These are phyloP conservation scores for Heterodera filipjevi DNA, from an alignment of 2,888 invertebrate species.

Conservation along the genomic window DNA sequence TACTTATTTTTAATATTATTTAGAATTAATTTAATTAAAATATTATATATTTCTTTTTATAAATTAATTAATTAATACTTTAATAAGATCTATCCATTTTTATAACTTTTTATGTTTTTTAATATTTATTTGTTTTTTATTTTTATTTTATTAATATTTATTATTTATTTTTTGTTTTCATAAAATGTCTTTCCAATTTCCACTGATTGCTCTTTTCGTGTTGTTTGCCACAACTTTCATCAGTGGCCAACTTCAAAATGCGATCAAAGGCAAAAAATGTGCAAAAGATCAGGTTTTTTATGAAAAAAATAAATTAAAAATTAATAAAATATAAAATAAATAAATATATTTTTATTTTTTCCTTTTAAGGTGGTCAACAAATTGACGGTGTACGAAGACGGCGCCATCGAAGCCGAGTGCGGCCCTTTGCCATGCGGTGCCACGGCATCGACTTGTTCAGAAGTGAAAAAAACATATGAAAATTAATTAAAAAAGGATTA, in stretches of 20 bases:
- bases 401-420: conserved; percentile 63
- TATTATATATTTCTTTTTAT: background rate
- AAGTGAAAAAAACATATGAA: no score
- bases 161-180: background rate
- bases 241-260: conserved; percentile 4
- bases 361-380: conserved; percentile 56
- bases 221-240: background rate
- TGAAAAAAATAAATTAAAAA: background rate
- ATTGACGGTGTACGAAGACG: conserved; percentile 63
- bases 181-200: background rate
- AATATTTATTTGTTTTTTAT: no score
- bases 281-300: conserved; percentile 25
- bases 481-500: no score
- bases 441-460: conserved; percentile 45
- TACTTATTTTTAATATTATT: background rate
- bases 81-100: no score
- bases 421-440: conserved; percentile 64
- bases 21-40: background rate
- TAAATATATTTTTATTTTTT: no score
- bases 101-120: no score
- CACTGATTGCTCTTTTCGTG: conserved; percentile 9
- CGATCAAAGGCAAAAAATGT: conserved; percentile 27
- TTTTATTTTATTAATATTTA: no score
- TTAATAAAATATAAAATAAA: background rate
- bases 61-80: background rate